A percentile compares a stretch with the other conserved stretches of the same genome.
Evolutionary conservation across 2,888 invertebrate species (phyloP).

Genomic region (Frankliniella fusca): DNA sequence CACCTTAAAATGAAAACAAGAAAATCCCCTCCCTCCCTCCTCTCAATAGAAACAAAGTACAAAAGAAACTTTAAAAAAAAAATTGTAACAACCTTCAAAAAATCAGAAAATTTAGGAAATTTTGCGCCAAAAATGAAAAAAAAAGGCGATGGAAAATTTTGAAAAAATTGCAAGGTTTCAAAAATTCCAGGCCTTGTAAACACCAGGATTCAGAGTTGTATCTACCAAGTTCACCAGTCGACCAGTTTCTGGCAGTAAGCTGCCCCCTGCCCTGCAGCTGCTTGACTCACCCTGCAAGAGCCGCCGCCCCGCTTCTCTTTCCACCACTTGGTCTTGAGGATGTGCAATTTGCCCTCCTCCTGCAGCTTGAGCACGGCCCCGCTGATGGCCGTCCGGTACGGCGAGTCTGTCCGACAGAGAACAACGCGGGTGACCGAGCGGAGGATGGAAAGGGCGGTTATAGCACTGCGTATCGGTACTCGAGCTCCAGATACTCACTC

Average conservation of each 20-base stretch:
- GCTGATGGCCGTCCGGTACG: constrained; percentile 88
- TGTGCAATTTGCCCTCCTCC: constrained; percentile 89
- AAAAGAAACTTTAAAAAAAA: no score
- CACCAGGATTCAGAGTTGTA: background rate
- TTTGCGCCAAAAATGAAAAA: background rate
- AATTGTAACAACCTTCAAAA: background rate
- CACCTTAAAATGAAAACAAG: background rate
- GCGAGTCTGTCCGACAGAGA: constrained; percentile 64
- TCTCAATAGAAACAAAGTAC: no score
- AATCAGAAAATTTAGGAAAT: background rate
- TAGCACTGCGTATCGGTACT: background rate
- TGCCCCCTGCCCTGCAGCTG: background rate
- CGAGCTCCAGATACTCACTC: constrained; percentile 57
- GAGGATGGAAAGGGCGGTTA: background rate
- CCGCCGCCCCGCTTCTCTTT: constrained; percentile 74
- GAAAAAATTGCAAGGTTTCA: background rate
- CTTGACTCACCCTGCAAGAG: constrained; percentile 64
- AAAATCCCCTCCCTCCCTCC: no score
- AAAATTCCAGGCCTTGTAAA: background rate
- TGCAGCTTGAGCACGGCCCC: constrained; percentile 91
- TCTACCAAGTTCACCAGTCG: no score
- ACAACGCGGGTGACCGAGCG: background rate
- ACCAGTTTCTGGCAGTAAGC: no score
- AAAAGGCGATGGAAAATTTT: background rate
- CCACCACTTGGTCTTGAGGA: constrained; percentile 97